phyloP scores from a whole-genome alignment of 37 sponge, comb jelly and placozoan genomes.

The Crambe crambe region DNA sequence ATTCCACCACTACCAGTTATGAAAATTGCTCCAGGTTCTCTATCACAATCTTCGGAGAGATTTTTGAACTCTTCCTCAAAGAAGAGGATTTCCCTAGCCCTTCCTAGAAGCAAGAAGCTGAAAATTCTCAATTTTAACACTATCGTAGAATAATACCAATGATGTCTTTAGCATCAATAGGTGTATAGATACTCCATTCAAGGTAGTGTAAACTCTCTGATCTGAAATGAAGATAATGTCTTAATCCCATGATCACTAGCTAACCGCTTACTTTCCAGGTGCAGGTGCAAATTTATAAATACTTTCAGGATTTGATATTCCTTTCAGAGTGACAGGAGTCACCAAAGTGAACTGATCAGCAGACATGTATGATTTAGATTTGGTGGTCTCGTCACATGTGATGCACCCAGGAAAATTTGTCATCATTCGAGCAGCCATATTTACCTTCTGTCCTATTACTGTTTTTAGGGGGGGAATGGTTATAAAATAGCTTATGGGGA shows the following conservation, averaged over 20 bases:
- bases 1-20: constrained; percentile 73
- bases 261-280: constrained; percentile 28
- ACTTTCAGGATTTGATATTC: constrained; percentile 72
- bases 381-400: constrained; percentile 86
- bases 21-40: constrained; percentile 52
- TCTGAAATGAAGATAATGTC: background rate
- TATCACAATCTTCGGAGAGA: constrained; percentile 37
- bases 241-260: background rate
- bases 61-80: constrained; percentile 53
- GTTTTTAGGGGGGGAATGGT: background rate
- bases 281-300: constrained; percentile 57
- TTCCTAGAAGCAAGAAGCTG: constrained; percentile 13
- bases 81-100: constrained; percentile 64
- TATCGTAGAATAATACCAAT: constrained; percentile 23
- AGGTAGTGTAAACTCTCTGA: background rate
- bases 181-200: constrained; percentile 13
- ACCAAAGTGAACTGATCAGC: constrained; percentile 52
- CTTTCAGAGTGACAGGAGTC: constrained; percentile 76
- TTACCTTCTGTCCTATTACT: constrained; percentile 95
- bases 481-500: background rate
- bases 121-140: no score
- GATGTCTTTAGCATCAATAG: constrained; percentile 39
- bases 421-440: constrained; percentile 96
- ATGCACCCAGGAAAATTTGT: constrained; percentile 80
- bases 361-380: constrained; percentile 65